A percentile compares a stretch with the other conserved stretches of the same genome.
phyloP scores from a whole-genome alignment of 2,113 vertebrate species.

The Emydura subglobosa region DNA sequence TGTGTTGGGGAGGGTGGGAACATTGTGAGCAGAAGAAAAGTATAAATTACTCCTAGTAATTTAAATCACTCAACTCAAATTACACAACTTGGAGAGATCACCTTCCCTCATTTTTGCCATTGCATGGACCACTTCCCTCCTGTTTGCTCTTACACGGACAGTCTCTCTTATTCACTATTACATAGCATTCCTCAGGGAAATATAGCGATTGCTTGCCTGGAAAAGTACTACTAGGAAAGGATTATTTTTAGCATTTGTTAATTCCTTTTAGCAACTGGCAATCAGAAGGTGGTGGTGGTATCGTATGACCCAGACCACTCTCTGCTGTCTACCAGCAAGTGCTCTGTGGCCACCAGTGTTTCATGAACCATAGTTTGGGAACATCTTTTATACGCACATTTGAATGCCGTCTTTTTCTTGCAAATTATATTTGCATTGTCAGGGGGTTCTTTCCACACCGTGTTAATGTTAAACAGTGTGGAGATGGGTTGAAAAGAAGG shows the following conservation, averaged over 20 bases:
- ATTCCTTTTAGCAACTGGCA: neutral
- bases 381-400: neutral
- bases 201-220: neutral
- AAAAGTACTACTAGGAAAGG: neutral
- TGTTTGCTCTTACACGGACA: neutral
- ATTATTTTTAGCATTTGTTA: neutral
- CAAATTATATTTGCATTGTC: neutral
- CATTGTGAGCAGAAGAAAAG: neutral
- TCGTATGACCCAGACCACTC: neutral
- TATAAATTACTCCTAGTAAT: neutral
- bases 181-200: neutral
- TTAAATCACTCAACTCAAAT: too few species aligned
- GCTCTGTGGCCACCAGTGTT: neutral
- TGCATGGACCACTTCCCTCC: neutral
- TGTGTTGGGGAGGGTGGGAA: neutral
- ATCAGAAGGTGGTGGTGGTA: neutral
- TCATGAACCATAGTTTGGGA: neutral
- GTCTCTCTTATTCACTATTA: neutral
- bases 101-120: neutral
- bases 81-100: neutral
- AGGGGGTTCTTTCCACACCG: neutral
- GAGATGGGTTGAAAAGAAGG: neutral
- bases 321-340: neutral
- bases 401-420: neutral
- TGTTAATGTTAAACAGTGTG: neutral